Evolutionary conservation across 2,797 vertebrate species (phyloP).

Genomic region (Molossus molossus): DNA sequence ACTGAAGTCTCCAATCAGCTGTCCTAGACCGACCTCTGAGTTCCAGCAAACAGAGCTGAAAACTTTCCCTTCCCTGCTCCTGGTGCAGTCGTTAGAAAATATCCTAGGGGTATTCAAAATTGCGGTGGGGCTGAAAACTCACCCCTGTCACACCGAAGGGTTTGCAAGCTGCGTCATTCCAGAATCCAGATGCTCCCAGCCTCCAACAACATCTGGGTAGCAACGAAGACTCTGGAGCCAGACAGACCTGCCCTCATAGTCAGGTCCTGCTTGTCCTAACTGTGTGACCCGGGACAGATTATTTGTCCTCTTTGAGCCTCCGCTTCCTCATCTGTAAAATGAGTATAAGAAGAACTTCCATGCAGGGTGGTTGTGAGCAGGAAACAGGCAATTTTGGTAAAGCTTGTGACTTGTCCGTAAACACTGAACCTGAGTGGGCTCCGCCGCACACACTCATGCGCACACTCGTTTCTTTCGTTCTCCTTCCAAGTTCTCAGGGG

Average conservation of each 20-base stretch:
- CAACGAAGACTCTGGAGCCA: not conserved
- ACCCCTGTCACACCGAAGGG: not conserved
- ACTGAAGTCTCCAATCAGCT: not conserved
- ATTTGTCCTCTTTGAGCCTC: not conserved
- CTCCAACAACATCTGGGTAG: rapidly evolving
- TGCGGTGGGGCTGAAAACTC: slow-evolving; percentile 26
- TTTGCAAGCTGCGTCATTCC: not conserved
- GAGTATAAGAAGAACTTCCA: not conserved
- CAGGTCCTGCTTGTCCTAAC: not conserved
- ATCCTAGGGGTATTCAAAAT: not conserved
- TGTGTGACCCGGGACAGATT: not conserved
- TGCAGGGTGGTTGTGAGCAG: not conserved
- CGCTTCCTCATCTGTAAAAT: slow-evolving; percentile 51
- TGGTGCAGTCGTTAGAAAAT: slow-evolving; percentile 8
- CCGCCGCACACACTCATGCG: not conserved
- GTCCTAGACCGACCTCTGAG: not conserved
- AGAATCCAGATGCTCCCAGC: not conserved
- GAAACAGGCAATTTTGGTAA: not conserved
- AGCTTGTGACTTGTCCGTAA: not conserved
- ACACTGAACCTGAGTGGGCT: not conserved
- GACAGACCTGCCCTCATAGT: not conserved
- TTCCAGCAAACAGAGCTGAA: not conserved
- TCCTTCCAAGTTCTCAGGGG: not conserved
- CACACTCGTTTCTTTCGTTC: not conserved
- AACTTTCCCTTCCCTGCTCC: not conserved